Base-by-base conservation (phyloP, 1,140 invertebrate genomes). In the Phortica variegata region DNA sequence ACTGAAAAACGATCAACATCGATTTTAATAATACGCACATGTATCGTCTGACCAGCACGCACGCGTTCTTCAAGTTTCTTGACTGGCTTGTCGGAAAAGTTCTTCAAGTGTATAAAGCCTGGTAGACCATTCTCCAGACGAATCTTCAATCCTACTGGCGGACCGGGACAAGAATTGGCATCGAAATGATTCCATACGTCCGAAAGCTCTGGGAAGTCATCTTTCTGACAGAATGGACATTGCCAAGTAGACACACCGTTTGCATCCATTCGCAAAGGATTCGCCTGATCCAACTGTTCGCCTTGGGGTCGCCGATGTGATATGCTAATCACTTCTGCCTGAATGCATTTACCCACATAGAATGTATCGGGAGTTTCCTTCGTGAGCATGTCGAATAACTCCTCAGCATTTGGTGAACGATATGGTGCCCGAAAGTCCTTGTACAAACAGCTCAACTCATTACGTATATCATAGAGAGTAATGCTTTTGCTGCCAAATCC, bases 131-230 rank as follows among this genome's bases (percentile, higher is more conserved):
- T 99, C 66, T 99, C 97, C 0, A 99, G 77, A 1, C 89, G 82
- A 1, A 95, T 80, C 47, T 89, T 84, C 0, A 99, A 87, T 2
- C 97, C 97, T 0, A 90, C 90, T 1, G 95, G 91, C 77, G 95
- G 90, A 0, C 97, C 97, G 0, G 91, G 94, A 80, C 97, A 99
- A 16, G 88, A 86, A 23, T 90, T 91, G 32, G 92, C 89, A 78
- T 98, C 95, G 79, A 98, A 98, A 78, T 98, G 95, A 79, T 94
- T 95, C 95, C 95, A 98, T 3, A 98, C 91, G 78, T 98, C 94
- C 29, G 91, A 93, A 1, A 98, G 79, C 72, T 98, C 95, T 1
- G 91, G 88, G 62, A 98, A 97, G 70, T 94, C 89, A 76, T 93
- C 95, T 66, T 95, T 95, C 51, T 90, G 78, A 80, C 97, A 99